A percentile compares a stretch with the other conserved stretches of the same genome.
phyloP scores from a whole-genome alignment of 1,140 invertebrate genomes.

The Augochlora pura region DNA sequence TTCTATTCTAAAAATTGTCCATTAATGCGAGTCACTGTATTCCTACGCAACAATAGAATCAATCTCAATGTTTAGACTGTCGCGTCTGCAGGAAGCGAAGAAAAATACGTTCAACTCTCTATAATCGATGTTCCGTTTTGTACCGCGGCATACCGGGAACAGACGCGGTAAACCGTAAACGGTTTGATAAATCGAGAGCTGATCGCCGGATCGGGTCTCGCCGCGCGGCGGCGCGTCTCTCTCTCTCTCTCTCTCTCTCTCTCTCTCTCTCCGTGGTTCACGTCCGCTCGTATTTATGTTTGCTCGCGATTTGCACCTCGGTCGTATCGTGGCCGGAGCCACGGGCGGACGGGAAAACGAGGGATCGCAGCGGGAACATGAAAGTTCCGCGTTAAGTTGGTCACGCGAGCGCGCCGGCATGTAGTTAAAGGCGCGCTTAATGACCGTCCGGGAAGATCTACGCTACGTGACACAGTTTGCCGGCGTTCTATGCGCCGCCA shows the following conservation, averaged over 20 bases:
- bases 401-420: slow-evolving; percentile 50
- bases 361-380: slow-evolving; percentile 33
- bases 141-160: too few relatives aligned
- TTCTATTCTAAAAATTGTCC: too few relatives aligned
- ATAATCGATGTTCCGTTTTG: too few relatives aligned
- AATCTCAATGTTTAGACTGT: too few relatives aligned
- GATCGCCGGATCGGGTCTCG: too few relatives aligned
- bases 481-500: slow-evolving; percentile 4
- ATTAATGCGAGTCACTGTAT: too few relatives aligned
- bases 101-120: background rate
- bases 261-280: background rate
- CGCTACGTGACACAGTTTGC: slow-evolving; percentile 55
- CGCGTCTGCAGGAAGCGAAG: too few relatives aligned
- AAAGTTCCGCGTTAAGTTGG: slow-evolving; percentile 61
- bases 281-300: slow-evolving; percentile 30
- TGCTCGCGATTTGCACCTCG: slow-evolving; percentile 30
- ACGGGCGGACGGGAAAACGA: slow-evolving; percentile 35
- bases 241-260: too few relatives aligned
- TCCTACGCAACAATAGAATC: too few relatives aligned
- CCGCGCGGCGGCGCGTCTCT: background rate
- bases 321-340: slow-evolving; percentile 38
- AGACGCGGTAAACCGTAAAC: too few relatives aligned
- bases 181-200: too few relatives aligned
- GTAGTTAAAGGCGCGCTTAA: slow-evolving; percentile 52
- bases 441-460: slow-evolving; percentile 52